Base-by-base conservation (phyloP, 2,113 vertebrate genomes). In the Callipepla squamata region DNA sequence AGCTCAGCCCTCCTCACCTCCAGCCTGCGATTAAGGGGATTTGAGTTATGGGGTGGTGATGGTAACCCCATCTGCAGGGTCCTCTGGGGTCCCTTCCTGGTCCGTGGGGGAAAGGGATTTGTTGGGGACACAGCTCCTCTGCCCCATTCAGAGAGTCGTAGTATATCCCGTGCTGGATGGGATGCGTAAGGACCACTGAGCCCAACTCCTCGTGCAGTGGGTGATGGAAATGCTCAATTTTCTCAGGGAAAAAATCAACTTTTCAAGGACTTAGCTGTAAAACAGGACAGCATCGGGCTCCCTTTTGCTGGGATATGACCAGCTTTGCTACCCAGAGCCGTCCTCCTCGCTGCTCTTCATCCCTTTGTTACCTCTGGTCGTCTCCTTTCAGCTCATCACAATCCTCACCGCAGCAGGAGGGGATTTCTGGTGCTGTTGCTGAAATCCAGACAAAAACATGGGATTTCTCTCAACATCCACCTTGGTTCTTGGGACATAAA, bases 301-400 rank as follows among this genome's bases (percentile, higher is more conserved):
- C 19, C 13, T 50, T 44, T 45, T 53, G 5, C 62, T 23, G 11
- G 12, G 5, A 42, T 55, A 38, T 55, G 23, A 9, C 32, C 30
- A 4, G 22, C 59, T 65, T 73, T 55, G 28, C 59, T 61, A 15
- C 32, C 7, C 25, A 26, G 45, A 80, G 28, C 9, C 26, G 1
- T 28, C 25, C 47, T 32, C 21, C 20, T 12, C 32, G 13, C 57
- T 1, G 0, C 47, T 83, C 48, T 73, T 57, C 58, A 18, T 7
- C 7, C 18, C 40, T 25, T 0, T 1, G 7, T 40, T 48, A 44
- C 51, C 0, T 1, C 47, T 83, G 34, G 26, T 18, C 20, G 14
- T 11, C 28, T 57, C 15, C 40, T 65, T 57, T 9, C 9, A 6
- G 20, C 76, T 73, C 48, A 9, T 48, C 32, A 13, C 1, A 0